Percentiles rank a stretch among this genome's conserved stretches.
These are phyloP conservation scores for Rhabditoides inermis DNA, from an alignment of 2,888 invertebrate genomes.

Conservation along the genomic window DNA sequence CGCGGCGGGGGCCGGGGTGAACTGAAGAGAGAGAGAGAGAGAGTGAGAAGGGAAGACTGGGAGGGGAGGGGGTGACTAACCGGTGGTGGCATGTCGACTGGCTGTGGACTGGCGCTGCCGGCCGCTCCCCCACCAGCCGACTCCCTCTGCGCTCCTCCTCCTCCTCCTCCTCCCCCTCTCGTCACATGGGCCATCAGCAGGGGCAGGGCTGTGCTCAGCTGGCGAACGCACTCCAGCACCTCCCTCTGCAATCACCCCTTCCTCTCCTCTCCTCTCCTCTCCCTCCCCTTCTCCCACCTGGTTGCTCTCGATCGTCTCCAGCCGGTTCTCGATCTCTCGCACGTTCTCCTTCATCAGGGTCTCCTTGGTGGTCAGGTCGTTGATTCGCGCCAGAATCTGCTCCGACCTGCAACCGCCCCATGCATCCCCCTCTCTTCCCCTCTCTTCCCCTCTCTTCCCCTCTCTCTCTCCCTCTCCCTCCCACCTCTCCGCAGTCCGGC, in stretches of 20 bases:
- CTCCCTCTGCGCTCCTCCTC: background rate
- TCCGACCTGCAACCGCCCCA: slow-evolving; percentile 40
- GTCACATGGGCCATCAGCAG: slow-evolving; percentile 6
- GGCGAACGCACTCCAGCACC: slow-evolving; percentile 21
- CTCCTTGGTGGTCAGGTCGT: slow-evolving; percentile 53
- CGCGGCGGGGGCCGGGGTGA: too few relatives aligned
- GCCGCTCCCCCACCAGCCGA: background rate
- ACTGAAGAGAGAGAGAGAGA: too few relatives aligned
- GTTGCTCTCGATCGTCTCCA: slow-evolving; percentile 35
- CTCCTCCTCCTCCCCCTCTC: too few relatives aligned
- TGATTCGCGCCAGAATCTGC: slow-evolving; percentile 54
- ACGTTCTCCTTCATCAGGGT: slow-evolving; percentile 27
- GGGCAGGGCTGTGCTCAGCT: slow-evolving; percentile 16
- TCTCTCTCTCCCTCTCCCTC: background rate
- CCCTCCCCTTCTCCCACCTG: slow-evolving; percentile 16
- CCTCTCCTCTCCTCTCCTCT: background rate
- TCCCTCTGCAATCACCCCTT: slow-evolving; percentile 10
- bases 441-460: background rate
- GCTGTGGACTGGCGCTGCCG: too few relatives aligned
- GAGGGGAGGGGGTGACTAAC: too few relatives aligned
- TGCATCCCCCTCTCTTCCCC: background rate
- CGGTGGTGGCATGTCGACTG: too few relatives aligned
- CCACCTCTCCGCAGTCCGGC: slow-evolving; percentile 55
- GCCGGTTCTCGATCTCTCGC: slow-evolving; percentile 30
- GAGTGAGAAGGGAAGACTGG: too few relatives aligned